These are phyloP conservation scores for Onychomys leucogaster DNA, from an alignment of 2,797 vertebrate genomes.

Conservation along the genomic window DNA sequence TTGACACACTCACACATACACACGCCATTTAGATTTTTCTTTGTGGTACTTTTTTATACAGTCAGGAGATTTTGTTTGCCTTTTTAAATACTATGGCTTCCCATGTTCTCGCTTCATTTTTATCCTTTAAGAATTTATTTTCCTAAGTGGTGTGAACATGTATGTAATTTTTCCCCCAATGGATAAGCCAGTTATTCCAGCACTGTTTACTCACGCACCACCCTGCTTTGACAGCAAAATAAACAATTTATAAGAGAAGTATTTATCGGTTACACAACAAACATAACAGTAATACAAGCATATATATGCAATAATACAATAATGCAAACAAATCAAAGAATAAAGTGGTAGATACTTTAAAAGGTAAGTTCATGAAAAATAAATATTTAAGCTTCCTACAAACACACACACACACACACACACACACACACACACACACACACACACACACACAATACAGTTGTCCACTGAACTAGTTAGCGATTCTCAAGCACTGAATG, in stretches of 20 bases:
- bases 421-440: too few species aligned
- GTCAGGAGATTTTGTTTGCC: not conserved
- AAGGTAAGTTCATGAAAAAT: not conserved
- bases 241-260: constrained; percentile 3
- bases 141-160: not conserved
- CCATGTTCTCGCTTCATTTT: not conserved
- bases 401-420: not conserved
- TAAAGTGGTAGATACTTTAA: not conserved
- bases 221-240: not conserved
- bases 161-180: not conserved
- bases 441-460: not conserved
- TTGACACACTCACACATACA: not conserved
- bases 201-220: not conserved
- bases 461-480: not conserved
- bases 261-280: not conserved
- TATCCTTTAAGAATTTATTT: constrained; percentile 7
- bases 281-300: not conserved
- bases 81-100: not conserved
- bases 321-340: not conserved
- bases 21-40: not conserved
- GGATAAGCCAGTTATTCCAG: not conserved
- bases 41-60: not conserved
- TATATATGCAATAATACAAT: not conserved
- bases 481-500: not conserved
- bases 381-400: not conserved